phyloP scores from a whole-genome alignment of 2,113 vertebrate species.

The Dasyprocta punctata region DNA sequence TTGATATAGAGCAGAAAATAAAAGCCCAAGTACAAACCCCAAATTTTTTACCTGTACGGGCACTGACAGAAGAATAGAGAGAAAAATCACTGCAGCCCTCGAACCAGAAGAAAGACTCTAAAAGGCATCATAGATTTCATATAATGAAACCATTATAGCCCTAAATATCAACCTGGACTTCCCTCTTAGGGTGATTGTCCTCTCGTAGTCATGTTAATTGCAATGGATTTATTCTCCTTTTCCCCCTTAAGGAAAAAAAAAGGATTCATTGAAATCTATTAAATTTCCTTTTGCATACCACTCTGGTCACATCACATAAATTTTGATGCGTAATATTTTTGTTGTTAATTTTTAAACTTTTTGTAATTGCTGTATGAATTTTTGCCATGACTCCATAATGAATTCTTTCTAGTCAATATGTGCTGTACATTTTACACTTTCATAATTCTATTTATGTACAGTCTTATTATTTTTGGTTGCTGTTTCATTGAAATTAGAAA shows the following conservation, averaged over 20 bases:
- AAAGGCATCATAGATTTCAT: not conserved
- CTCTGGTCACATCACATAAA: not conserved
- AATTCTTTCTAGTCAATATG: not conserved
- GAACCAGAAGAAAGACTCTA: not conserved
- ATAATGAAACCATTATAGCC: not conserved
- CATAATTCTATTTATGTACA: not conserved
- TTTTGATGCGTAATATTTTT: not conserved
- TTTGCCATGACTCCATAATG: not conserved
- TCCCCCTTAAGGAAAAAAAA: not conserved
- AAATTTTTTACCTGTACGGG: not conserved
- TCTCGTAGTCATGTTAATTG: not conserved
- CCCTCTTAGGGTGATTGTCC: not conserved
- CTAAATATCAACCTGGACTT: not conserved
- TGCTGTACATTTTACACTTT: not conserved
- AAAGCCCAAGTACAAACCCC: not conserved
- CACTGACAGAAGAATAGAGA: not conserved
- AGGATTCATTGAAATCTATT: not conserved
- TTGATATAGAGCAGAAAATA: slow-evolving; percentile 6
- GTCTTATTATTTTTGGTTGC: not conserved
- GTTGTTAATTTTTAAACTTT: slow-evolving; percentile 25
- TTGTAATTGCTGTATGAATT: not conserved
- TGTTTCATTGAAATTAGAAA: not conserved
- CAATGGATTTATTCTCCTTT: not conserved
- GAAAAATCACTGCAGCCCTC: not conserved
- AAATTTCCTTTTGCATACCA: not conserved